phyloP scores from a whole-genome alignment of 2,113 vertebrate genomes.

The Carettochelys insculpta region DNA sequence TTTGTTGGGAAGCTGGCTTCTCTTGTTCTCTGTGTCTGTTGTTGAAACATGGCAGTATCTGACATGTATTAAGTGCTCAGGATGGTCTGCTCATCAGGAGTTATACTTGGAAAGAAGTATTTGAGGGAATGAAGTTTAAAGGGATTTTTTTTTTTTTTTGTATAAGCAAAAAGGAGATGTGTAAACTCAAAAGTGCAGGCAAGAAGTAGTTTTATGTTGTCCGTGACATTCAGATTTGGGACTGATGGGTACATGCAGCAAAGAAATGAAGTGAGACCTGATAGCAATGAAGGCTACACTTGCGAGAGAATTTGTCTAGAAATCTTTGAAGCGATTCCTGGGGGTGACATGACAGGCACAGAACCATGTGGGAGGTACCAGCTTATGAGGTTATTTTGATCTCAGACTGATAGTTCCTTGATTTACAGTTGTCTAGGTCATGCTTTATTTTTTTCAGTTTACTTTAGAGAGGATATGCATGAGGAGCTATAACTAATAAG shows the following conservation, averaged over 20 bases:
- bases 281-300: background rate
- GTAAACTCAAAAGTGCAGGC: background rate
- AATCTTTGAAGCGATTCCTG: background rate
- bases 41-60: background rate
- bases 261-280: background rate
- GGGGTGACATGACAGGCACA: background rate
- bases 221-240: background rate
- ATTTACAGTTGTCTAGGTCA: background rate
- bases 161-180: background rate
- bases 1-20: background rate
- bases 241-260: background rate
- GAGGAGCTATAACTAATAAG: background rate
- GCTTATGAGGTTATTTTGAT: background rate
- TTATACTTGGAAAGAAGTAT: background rate
- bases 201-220: background rate
- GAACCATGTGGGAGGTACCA: background rate
- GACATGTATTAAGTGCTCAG: background rate
- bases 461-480: background rate
- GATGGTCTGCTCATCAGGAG: fast-evolving
- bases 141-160: background rate
- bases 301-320: background rate
- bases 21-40: background rate
- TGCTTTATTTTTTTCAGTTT: background rate
- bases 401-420: background rate
- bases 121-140: background rate